Conservation (phyloP, 2,888 invertebrate species). For the Eremobia ochroleuca region DNA sequence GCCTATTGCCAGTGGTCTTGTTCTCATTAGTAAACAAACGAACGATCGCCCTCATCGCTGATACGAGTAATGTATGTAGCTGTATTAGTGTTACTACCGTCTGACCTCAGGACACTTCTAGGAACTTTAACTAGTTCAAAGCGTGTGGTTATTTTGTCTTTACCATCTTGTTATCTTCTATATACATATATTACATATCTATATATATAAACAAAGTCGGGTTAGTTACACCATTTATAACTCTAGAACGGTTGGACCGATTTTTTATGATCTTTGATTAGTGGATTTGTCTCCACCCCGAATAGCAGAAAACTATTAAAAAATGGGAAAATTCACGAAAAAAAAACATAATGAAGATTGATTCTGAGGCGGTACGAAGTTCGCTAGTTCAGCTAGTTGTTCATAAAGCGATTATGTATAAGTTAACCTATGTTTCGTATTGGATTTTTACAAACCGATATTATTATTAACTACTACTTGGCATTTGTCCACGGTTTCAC, state of each 20-base stretch:
- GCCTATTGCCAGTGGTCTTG: constrained; percentile 15
- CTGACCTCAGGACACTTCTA: constrained; percentile 1
- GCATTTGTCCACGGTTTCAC: neutral
- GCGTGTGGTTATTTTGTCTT: neutral
- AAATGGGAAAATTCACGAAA: too few species aligned
- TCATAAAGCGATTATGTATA: neutral
- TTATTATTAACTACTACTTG: neutral
- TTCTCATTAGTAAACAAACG: constrained; percentile 42
- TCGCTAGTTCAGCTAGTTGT: too few species aligned
- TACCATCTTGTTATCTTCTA: neutral
- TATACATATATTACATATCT: too few species aligned
- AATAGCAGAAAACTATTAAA: too few species aligned
- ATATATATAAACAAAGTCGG: too few species aligned
- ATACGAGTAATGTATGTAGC: constrained; percentile 1
- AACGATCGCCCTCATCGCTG: neutral
- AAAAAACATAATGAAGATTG: too few species aligned
- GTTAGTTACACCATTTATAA: too few species aligned
- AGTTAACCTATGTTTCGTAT: neutral
- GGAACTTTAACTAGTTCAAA: constrained; percentile 4
- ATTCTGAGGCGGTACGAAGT: too few species aligned
- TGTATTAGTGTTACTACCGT: constrained; percentile 8
- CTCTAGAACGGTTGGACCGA: too few species aligned
- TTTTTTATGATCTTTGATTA: too few species aligned
- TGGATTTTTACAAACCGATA: neutral
- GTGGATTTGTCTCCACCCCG: too few species aligned